phyloP scores from a whole-genome alignment of 2,797 vertebrate species.

The Polyboroides typus region DNA sequence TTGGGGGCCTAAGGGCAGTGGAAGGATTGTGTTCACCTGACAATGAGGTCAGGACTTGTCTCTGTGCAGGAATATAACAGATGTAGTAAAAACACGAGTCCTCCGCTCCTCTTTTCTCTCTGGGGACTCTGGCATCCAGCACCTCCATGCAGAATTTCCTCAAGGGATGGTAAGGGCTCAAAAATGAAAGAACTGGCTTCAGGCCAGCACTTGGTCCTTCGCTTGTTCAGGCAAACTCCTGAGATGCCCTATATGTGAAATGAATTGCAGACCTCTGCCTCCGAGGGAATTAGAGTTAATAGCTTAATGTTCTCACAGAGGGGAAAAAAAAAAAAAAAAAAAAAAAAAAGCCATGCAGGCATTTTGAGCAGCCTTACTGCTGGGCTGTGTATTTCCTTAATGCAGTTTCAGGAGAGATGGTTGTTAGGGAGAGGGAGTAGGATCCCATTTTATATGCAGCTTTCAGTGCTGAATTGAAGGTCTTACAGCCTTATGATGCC shows the following conservation, averaged over 20 bases:
- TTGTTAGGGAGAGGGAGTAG: conserved; percentile 8
- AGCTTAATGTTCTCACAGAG: neutral
- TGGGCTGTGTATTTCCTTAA: neutral
- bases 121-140: neutral
- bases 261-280: neutral
- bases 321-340: neutral
- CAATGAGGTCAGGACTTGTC: neutral
- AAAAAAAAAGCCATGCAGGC: neutral
- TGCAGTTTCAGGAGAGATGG: neutral
- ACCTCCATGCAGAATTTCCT: neutral
- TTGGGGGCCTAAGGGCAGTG: neutral
- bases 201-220: neutral
- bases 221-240: neutral
- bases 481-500: neutral
- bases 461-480: neutral
- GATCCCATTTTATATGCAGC: conserved; percentile 16
- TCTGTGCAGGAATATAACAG: neutral
- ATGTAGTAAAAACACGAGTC: neutral
- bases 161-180: neutral
- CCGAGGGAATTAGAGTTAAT: conserved; percentile 19
- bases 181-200: conserved; percentile 12
- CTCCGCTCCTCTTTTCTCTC: neutral
- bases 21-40: neutral
- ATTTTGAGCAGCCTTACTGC: conserved; percentile 6
- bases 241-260: conserved; percentile 19